Base-by-base conservation (phyloP, 2,888 invertebrate genomes). In the Lepetodrilus schrolli region DNA sequence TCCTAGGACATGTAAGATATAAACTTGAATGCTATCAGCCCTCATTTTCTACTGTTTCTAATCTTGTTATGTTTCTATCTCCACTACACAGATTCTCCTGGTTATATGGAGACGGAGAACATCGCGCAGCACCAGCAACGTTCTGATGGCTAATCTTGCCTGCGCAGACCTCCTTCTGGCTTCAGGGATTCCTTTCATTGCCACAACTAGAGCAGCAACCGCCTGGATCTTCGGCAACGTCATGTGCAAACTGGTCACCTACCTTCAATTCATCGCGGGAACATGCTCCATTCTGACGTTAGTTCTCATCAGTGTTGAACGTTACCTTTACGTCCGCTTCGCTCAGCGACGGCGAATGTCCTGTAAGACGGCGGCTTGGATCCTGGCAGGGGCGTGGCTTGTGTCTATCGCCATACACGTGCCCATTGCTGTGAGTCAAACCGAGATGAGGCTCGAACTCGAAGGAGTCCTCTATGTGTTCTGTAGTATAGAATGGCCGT, bases 111-210 rank as follows among this genome's bases (percentile, higher is more conserved):
- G 8, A 17, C 17, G 43, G 4, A 13, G 43, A 0, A 43, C n/a
- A 10, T 17, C 17, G n/a, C 43, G 43, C 10, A 43, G 43, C 17
- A 17, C 66, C 47, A n/a, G 71, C 76, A 10, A 71, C 8, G 13
- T 43, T 17, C 17, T 43, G n/a, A 43, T 43, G n/a, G 43, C 43
- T 17, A 43, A 43, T 17, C 78, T 21, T 50, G 68, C 13, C 50
- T 13, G 21, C 65, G n/a, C 7, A 74, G 76, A 66, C 58, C 72
- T n/a, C 82, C 17, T 43, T 13, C 17, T 43, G 43, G 43, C 43
- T 13, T 43, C 43, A 7, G 43, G 43, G n/a, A 43, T 43, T 17
- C 43, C 43, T 17, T 43, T 43, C 43, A 43, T 43, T 17, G 43
- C 43, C 43, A 43, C 43, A 4, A 43, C 43, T 4, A 13, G 43